Conservation (phyloP, 2,888 invertebrate genomes). For the Cerceris ruficornis region DNA sequence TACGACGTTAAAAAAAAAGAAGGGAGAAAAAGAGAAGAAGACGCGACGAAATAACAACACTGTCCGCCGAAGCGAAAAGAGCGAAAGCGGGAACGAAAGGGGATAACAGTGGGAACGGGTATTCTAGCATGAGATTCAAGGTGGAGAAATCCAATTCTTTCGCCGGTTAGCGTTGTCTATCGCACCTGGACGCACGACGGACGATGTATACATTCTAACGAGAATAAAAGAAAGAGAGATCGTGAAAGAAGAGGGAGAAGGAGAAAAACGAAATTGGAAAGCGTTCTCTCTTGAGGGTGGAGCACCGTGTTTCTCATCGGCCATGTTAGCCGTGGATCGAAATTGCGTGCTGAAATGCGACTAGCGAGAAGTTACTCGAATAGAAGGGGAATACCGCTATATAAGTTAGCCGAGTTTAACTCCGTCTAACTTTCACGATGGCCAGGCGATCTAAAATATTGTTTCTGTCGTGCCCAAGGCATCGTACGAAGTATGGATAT, state of each 20-base stretch:
- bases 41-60: conserved; percentile 9
- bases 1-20: not conserved
- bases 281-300: conserved; percentile 4
- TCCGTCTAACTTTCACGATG: conserved; percentile 8
- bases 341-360: conserved; percentile 1
- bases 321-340: conserved; percentile 7
- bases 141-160: conserved; percentile 74
- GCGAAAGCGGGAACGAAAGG: conserved; percentile 18
- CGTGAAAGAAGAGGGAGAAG: not conserved
- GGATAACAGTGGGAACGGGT: conserved; percentile 52
- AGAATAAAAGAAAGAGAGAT: conserved; percentile 2
- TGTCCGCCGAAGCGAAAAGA: conserved; percentile 14
- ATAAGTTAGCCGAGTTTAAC: conserved; percentile 18
- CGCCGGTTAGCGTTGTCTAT: conserved; percentile 70
- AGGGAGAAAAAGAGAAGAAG: conserved; percentile 6
- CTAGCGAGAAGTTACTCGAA: conserved; percentile 2
- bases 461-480: not conserved
- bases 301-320: not conserved
- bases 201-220: conserved; percentile 29
- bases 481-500: not conserved
- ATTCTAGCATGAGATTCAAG: conserved; percentile 53
- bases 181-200: conserved; percentile 67
- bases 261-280: conserved; percentile 7
- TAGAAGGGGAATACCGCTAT: conserved; percentile 1
- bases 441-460: conserved; percentile 1